These are phyloP conservation scores for Hippocampus comes DNA, from an alignment of 2,113 vertebrate species.

Conservation along the genomic window DNA sequence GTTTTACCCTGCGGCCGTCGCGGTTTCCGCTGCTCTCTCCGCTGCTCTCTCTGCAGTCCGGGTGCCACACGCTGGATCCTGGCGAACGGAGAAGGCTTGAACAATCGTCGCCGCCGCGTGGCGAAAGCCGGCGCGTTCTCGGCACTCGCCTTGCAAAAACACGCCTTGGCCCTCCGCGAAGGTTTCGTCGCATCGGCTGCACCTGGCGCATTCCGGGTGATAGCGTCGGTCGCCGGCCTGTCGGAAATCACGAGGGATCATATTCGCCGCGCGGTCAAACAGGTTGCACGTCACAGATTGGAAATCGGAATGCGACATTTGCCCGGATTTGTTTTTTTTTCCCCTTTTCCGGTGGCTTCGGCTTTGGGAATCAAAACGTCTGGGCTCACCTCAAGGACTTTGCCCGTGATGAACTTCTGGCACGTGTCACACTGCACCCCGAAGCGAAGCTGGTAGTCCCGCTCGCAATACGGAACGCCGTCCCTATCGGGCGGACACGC, in stretches of 20 bases:
- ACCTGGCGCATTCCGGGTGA: conserved; percentile 95
- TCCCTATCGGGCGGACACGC: conserved; percentile 71
- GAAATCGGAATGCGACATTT: not conserved
- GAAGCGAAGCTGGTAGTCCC: conserved; percentile 91
- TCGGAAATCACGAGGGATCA: not conserved
- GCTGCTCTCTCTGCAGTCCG: conserved; percentile 86
- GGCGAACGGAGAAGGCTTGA: conserved; percentile 10
- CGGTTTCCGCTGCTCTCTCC: conserved; percentile 81
- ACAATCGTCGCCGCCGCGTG: too few relatives aligned
- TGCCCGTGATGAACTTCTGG: conserved; percentile 92
- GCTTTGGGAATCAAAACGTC: too few relatives aligned
- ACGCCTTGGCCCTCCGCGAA: conserved; percentile 98
- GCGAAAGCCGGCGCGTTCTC: not conserved
- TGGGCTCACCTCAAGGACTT: conserved; percentile 87
- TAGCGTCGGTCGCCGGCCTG: conserved; percentile 95
- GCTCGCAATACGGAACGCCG: conserved; percentile 90
- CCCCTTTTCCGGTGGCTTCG: not conserved
- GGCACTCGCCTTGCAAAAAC: conserved; percentile 90
- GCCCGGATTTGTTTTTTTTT: not conserved
- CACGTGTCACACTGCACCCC: conserved; percentile 93
- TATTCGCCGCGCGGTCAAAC: too few relatives aligned
- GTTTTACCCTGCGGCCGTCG: conserved; percentile 81
- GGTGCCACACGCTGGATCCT: conserved; percentile 97
- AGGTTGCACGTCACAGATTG: too few relatives aligned
- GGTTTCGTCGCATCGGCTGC: conserved; percentile 90